Evolutionary conservation across 2,113 vertebrate species (phyloP).

Genomic region (Malurus melanocephalus): DNA sequence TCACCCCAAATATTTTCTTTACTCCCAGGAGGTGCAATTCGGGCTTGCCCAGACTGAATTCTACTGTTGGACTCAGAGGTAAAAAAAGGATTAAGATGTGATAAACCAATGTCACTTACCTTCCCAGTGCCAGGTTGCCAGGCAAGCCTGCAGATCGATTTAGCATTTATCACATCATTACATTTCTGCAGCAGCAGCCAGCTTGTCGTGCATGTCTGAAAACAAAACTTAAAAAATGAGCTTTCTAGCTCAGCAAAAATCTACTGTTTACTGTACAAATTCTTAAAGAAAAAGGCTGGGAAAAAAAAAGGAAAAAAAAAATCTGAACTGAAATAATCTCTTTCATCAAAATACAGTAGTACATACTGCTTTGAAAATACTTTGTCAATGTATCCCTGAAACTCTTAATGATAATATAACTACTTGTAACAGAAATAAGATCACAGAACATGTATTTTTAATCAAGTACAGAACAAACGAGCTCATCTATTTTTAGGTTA

Average conservation of each 20-base stretch:
- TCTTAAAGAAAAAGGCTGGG: not conserved
- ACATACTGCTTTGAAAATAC: not conserved
- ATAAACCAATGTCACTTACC: slow-evolving; percentile 65
- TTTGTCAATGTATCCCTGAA: not conserved
- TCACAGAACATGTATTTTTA: not conserved
- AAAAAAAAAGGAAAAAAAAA: not conserved
- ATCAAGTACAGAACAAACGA: not conserved
- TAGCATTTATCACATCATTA: slow-evolving; percentile 86
- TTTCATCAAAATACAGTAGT: not conserved
- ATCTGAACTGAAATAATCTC: not conserved
- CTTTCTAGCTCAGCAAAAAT: slow-evolving; percentile 20
- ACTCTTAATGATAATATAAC: not conserved
- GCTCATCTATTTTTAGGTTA: not conserved
- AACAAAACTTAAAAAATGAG: not conserved
- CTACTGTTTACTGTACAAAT: not conserved
- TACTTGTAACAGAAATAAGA: not conserved
- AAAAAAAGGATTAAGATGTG: not conserved
- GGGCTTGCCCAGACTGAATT: not conserved
- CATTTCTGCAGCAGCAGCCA: slow-evolving; percentile 88
- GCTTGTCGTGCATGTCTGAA: slow-evolving; percentile 79
- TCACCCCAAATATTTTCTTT: not conserved
- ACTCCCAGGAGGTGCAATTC: not conserved
- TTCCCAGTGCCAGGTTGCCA: slow-evolving; percentile 87
- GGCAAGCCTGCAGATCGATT: slow-evolving; percentile 89
- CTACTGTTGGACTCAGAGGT: not conserved